Evolutionary conservation across 2,797 vertebrate genomes (phyloP).

Genomic region (Neosilurus hyrtlii): DNA sequence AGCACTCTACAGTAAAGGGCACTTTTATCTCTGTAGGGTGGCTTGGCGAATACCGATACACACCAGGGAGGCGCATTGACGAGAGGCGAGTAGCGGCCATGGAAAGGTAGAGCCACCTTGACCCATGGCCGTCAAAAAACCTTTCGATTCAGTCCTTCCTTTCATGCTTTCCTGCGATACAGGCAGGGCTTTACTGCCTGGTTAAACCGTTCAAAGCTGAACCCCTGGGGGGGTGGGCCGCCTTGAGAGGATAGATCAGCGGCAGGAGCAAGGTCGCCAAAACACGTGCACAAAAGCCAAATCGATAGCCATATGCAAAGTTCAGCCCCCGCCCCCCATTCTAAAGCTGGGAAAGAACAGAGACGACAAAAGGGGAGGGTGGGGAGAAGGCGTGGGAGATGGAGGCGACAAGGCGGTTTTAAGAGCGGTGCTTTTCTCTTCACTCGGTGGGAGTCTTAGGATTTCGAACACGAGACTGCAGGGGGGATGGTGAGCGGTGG

Average conservation of each 20-base stretch:
- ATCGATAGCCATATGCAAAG: constrained; percentile 46
- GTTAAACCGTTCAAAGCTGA: constrained; percentile 70
- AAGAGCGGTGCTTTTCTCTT: constrained; percentile 39
- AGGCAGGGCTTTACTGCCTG: constrained; percentile 63
- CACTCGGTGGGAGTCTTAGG: constrained; percentile 36
- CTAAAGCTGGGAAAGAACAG: constrained; percentile 30
- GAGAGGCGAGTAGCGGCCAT: constrained; percentile 3
- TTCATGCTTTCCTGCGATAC: constrained; percentile 62
- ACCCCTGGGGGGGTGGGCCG: constrained; percentile 55
- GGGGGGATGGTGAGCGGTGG: constrained; percentile 39
- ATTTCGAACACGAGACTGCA: constrained; percentile 29
- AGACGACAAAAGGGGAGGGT: constrained; percentile 37
- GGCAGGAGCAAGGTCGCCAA: constrained; percentile 22
- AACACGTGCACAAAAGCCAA: constrained; percentile 39
- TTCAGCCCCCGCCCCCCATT: constrained; percentile 19
- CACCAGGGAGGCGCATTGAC: constrained; percentile 38
- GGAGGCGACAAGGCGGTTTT: constrained; percentile 12
- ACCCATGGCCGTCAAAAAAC: constrained; percentile 69
- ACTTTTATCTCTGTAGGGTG: constrained; percentile 42
- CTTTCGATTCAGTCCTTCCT: constrained; percentile 68
- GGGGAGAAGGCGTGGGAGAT: constrained; percentile 4
- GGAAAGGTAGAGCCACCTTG: constrained; percentile 40
- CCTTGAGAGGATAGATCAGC: constrained; percentile 27
- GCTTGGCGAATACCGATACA: constrained; percentile 38
- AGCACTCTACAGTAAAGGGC: neutral